A percentile compares a stretch with the other conserved stretches of the same genome.
Conservation (phyloP, 2,113 vertebrate species). For the Lagopus muta region DNA sequence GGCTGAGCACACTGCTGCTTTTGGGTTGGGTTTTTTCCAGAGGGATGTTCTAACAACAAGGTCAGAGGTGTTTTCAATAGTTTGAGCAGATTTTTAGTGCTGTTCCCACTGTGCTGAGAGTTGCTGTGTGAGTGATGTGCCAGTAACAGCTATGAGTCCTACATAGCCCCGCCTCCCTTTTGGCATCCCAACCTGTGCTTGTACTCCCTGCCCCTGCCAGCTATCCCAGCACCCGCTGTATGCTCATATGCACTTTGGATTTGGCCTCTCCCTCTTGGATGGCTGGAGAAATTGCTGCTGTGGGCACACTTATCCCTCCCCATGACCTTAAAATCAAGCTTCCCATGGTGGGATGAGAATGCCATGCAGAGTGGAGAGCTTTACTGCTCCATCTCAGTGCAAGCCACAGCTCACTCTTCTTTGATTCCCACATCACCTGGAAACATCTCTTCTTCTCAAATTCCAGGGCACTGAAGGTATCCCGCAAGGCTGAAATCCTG, state of each 20-base stretch:
- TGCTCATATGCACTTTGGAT: rapidly evolving
- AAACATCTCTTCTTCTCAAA: background rate
- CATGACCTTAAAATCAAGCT: background rate
- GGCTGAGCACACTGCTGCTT: background rate
- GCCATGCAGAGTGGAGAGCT: background rate
- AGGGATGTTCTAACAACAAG: background rate
- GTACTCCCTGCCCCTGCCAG: background rate
- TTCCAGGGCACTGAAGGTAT: conserved; percentile 88
- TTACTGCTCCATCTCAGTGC: rapidly evolving
- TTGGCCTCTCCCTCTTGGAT: background rate
- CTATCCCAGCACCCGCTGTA: background rate
- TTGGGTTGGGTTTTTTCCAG: background rate
- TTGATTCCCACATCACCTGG: background rate
- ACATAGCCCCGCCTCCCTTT: background rate
- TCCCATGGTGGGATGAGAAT: background rate
- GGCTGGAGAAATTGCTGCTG: background rate
- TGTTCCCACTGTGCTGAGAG: background rate
- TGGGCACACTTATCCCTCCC: background rate
- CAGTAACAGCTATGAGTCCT: background rate
- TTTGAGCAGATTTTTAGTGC: background rate
- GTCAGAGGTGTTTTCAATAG: rapidly evolving
- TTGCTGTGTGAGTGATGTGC: background rate
- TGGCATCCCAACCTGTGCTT: background rate
- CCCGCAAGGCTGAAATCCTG: conserved; percentile 87
- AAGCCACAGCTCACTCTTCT: rapidly evolving